Percentiles rank a stretch among this genome's conserved stretches.
These are phyloP conservation scores for Caenorhabditis uteleia DNA, from an alignment of 2,888 invertebrate species.

Conservation along the genomic window DNA sequence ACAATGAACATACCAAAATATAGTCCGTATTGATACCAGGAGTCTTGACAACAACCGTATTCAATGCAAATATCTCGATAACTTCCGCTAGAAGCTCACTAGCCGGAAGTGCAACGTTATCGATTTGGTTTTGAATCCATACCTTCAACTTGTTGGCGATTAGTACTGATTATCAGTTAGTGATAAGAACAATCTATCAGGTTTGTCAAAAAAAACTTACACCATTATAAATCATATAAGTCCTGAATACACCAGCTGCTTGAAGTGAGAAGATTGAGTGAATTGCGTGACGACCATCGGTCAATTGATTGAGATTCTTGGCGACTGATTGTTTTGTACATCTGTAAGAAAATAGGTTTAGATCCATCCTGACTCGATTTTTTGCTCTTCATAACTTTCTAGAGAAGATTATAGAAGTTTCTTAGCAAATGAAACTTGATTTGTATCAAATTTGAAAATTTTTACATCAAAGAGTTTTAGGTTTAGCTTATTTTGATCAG, in stretches of 20 bases:
- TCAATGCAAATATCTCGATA: constrained; percentile 10
- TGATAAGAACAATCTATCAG: background rate
- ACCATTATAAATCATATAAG: constrained; percentile 20
- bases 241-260: constrained; percentile 13
- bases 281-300: constrained; percentile 12
- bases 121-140: constrained; percentile 29
- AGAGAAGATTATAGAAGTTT: no score
- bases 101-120: constrained; percentile 12
- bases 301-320: constrained; percentile 7
- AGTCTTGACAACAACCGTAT: background rate
- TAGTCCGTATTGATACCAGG: background rate
- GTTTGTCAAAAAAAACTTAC: constrained; percentile 1
- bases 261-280: constrained; percentile 34
- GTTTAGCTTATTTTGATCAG: no score
- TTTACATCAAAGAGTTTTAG: no score
- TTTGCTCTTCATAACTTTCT: no score
- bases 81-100: constrained; percentile 13
- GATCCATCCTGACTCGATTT: no score
- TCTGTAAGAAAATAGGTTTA: constrained; percentile 9
- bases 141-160: no score
- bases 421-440: no score
- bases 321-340: constrained; percentile 18
- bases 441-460: no score
- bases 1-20: background rate
- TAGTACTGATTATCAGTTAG: no score